Evolutionary conservation across 2,797 vertebrate species (phyloP), one percentile per base, ranked within the genome.

Genomic region (Mus minutoides): DNA sequence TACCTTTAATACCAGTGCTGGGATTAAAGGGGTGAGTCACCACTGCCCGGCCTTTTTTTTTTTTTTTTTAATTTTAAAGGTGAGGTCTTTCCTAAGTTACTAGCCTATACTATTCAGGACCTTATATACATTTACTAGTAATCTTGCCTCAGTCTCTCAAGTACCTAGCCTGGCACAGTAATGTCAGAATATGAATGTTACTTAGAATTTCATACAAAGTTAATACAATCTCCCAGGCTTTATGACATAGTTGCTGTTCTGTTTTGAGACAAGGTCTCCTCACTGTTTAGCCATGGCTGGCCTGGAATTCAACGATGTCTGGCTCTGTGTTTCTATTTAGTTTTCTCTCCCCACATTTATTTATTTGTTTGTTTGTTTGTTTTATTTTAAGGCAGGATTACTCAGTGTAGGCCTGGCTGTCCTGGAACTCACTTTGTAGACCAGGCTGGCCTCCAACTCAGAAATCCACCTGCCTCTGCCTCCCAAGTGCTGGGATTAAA

Each of bases 121-220:
- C 43, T 71, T 75, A 69, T 21, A 3, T 69, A 29, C 7, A 77
- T 14, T 49, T 43, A 46, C 43, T 43, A 78, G 40, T n/a, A 69
- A 1, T 93, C 24, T 52, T 88, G 40, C 24, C 52, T 80, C 10
- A 82, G 54, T 8, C 16, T 73, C n/a, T 17, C 24, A 56, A 60
- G 40, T 58, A 40, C 9, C 26, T 71, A 3, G 22, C 75, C 43
- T 24, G 14, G 4, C 40, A 58, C n/a, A 73, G n/a, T 58, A 73
- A 56, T 54, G 34, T 73, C 26, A 96, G 34, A 64, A n/a, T 37
- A 24, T 92, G 60, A 76, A 79, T 29, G n/a, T 92, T 94, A 91
- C 16, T 16, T 19, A 80, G 69, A 88, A 88, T 90, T 89, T 83
- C 24, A 40, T 89, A 1, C 10, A n/a, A n/a, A n/a, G 37, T 10